Conservation (phyloP, 2,797 vertebrate genomes). For the Picus viridis region DNA sequence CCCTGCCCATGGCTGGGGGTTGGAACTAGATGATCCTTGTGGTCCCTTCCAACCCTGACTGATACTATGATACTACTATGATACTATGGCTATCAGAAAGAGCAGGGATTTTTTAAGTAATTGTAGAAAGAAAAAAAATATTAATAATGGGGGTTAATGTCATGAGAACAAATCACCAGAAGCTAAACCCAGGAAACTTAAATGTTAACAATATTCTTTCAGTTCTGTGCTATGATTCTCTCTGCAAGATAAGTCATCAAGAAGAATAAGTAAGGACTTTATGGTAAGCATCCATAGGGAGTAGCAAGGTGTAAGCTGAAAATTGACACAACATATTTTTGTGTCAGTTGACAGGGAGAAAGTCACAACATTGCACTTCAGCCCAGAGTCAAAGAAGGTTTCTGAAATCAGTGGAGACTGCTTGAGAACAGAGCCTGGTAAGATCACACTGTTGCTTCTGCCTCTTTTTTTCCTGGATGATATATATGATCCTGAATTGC, state of each 20-base stretch:
- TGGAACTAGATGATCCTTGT: too few species aligned
- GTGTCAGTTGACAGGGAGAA: background rate
- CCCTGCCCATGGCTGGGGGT: too few species aligned
- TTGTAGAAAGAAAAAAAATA: background rate
- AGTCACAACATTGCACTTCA: background rate
- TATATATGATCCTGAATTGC: background rate
- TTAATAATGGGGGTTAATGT: background rate
- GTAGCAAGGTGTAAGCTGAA: background rate
- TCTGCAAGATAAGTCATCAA: background rate
- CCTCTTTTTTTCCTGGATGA: background rate
- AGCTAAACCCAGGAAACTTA: background rate
- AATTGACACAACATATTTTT: background rate
- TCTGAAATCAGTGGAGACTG: slow-evolving; percentile 10
- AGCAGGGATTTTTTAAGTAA: background rate
- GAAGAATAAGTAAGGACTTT: too few species aligned
- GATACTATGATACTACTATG: too few species aligned
- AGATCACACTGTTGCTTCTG: slow-evolving; percentile 6
- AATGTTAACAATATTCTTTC: background rate
- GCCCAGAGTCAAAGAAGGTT: background rate
- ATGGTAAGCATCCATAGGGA: too few species aligned
- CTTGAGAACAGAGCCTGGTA: slow-evolving; percentile 9
- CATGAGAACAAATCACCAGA: background rate
- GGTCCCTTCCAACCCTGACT: too few species aligned
- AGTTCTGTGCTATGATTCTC: background rate
- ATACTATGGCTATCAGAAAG: too few species aligned